Percentiles rank a stretch among this genome's conserved stretches.
Evolutionary conservation across 2,113 vertebrate genomes (phyloP).

Genomic region (Pungitius pungitius): DNA sequence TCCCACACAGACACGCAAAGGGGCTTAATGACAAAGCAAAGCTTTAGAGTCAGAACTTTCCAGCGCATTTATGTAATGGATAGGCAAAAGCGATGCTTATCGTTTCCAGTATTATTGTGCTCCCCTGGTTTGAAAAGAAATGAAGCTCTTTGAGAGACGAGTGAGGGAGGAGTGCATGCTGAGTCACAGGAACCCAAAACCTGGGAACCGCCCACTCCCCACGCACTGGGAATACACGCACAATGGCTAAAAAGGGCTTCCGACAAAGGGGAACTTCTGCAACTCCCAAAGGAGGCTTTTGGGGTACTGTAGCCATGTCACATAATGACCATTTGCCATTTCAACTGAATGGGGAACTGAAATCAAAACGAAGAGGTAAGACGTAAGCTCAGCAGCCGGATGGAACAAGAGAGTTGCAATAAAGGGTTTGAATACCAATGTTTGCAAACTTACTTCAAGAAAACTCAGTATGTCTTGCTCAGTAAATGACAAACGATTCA

Average conservation of each 20-base stretch:
- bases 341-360: conserved; percentile 61
- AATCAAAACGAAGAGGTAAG: conserved; percentile 64
- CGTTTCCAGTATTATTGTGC: conserved; percentile 71
- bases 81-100: conserved; percentile 72
- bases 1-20: conserved; percentile 32
- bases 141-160: conserved; percentile 69
- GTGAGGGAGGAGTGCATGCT: conserved; percentile 72
- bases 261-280: conserved; percentile 74
- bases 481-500: conserved; percentile 73
- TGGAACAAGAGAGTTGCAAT: conserved; percentile 34
- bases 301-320: conserved; percentile 75
- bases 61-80: conserved; percentile 73
- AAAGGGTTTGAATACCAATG: conserved; percentile 25
- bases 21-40: conserved; percentile 49
- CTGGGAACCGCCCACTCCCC: conserved; percentile 79
- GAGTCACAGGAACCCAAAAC: conserved; percentile 85
- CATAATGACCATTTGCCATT: conserved; percentile 72
- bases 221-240: conserved; percentile 78
- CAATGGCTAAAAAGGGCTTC: conserved; percentile 80
- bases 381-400: conserved; percentile 68
- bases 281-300: conserved; percentile 71
- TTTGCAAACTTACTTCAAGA: conserved; percentile 9
- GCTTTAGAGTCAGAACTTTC: conserved; percentile 62
- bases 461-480: conserved; percentile 76
- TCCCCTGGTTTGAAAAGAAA: conserved; percentile 68